These are phyloP conservation scores for Corydoras maculifer DNA, from an alignment of 2,113 vertebrate genomes.

Conservation along the genomic window DNA sequence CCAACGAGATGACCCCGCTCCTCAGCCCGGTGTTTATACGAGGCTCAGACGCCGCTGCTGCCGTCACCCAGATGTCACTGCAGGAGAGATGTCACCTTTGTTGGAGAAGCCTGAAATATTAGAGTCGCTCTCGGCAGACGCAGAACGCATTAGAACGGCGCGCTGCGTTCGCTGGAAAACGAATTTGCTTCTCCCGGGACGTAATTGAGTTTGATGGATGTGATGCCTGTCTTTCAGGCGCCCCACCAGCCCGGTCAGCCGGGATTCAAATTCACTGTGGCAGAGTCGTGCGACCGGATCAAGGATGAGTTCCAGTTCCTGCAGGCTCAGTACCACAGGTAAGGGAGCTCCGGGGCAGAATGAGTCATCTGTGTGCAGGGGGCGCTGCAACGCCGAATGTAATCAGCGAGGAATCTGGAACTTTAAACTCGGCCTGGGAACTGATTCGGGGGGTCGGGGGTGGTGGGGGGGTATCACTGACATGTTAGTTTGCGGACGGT, in stretches of 20 bases:
- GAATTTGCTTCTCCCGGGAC: constrained; percentile 39
- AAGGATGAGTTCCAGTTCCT: constrained; percentile 95
- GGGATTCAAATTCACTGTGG: constrained; percentile 93
- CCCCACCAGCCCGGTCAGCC: constrained; percentile 89
- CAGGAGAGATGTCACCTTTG: constrained; percentile 35
- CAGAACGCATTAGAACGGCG: constrained; percentile 31
- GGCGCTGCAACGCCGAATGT: too few species aligned
- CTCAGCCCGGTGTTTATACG: constrained; percentile 27
- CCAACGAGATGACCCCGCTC: constrained; percentile 30
- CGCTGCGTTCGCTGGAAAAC: constrained; percentile 34
- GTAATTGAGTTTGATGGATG: constrained; percentile 47
- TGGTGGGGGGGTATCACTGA: too few species aligned
- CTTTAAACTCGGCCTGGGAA: too few species aligned
- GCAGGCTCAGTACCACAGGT: constrained; percentile 94
- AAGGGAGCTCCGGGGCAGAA: constrained; percentile 35
- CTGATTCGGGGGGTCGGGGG: too few species aligned
- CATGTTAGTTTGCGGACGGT: too few species aligned
- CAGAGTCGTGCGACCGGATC: constrained; percentile 89
- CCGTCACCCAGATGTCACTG: constrained; percentile 31
- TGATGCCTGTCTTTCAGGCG: constrained; percentile 64
- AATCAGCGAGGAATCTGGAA: too few species aligned
- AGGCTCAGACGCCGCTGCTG: constrained; percentile 30
- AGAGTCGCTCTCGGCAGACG: constrained; percentile 13
- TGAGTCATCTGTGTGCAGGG: too few species aligned
- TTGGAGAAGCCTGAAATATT: constrained; percentile 10